A percentile compares a stretch with the other conserved stretches of the same genome.
phyloP scores from a whole-genome alignment of 2,888 invertebrate species.

The Folsomia candida region DNA sequence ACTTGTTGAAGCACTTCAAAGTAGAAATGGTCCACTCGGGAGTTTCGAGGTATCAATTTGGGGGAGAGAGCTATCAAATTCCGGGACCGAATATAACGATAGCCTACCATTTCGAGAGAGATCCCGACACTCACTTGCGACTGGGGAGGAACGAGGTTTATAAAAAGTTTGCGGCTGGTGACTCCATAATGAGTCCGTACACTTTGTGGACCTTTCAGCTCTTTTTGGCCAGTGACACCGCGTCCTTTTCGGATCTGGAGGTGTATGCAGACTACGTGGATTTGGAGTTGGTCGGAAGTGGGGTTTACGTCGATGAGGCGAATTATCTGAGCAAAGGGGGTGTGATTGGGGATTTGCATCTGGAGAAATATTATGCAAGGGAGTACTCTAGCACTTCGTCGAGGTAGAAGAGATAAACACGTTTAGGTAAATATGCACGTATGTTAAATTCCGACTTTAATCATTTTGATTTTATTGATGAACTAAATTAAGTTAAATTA shows the following conservation, averaged over 20 bases:
- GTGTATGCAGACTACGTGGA: not conserved
- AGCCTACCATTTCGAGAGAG: constrained; percentile 17
- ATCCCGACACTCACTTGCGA: not conserved
- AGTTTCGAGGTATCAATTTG: constrained; percentile 13
- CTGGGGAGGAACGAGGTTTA: constrained; percentile 13
- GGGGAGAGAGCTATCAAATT: not conserved
- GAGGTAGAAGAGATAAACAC: no score
- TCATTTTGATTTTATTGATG: no score
- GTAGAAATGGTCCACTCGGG: constrained; percentile 26
- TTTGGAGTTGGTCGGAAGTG: constrained; percentile 21
- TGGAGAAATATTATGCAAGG: no score
- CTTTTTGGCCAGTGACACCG: not conserved
- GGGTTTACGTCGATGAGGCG: no score
- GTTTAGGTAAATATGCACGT: no score
- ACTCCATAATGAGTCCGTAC: constrained; percentile 22
- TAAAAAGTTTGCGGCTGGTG: constrained; percentile 17
- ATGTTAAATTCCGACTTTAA: no score
- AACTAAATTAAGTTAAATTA: no score
- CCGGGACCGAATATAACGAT: constrained; percentile 7
- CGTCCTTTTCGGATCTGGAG: not conserved
- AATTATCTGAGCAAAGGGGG: no score
- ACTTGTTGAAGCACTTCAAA: constrained; percentile 2
- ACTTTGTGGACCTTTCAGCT: constrained; percentile 29
- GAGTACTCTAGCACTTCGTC: no score
- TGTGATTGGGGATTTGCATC: no score